phyloP scores from a whole-genome alignment of 64 coral and sea anemone species.

The Pocillopora damicornis region DNA sequence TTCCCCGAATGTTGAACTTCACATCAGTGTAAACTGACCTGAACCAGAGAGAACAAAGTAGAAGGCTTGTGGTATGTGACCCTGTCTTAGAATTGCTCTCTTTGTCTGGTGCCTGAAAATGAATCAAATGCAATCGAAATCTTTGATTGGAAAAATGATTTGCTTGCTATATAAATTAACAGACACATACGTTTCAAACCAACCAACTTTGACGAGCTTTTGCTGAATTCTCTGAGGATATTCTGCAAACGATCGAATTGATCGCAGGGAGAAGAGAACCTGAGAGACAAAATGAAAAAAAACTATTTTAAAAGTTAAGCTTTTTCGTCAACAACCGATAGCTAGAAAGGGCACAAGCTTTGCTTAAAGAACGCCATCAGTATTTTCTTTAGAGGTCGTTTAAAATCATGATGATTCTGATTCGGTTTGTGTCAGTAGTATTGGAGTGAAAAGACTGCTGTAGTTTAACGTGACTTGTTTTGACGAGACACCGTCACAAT shows the following conservation, averaged over 20 bases:
- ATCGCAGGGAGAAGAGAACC: slow-evolving; percentile 83
- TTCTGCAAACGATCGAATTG: slow-evolving; percentile 87
- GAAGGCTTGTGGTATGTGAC: slow-evolving; percentile 92
- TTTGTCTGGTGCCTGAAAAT: slow-evolving; percentile 72
- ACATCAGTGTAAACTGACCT: slow-evolving; percentile 42
- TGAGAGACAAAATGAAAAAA: slow-evolving; percentile 28
- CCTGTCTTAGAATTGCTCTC: slow-evolving; percentile 84
- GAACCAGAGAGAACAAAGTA: slow-evolving; percentile 92
- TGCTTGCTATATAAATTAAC: too few species aligned
- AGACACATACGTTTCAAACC: slow-evolving; percentile 87
- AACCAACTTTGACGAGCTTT: slow-evolving; percentile 81
- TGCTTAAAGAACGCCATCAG: too few species aligned
- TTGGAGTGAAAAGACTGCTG: too few species aligned
- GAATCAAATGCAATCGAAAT: neutral
- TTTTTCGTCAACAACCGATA: neutral
- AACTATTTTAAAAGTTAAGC: neutral
- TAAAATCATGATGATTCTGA: too few species aligned
- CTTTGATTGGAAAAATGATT: neutral
- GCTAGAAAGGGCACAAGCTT: too few species aligned
- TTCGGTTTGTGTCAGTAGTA: too few species aligned
- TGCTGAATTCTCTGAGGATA: slow-evolving; percentile 98
- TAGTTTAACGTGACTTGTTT: too few species aligned
- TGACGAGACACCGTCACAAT: too few species aligned
- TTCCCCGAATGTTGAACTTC: too few species aligned
- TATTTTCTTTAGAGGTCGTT: too few species aligned